Evolutionary conservation across 2,797 vertebrate species (phyloP).

Genomic region (Telmatherina bonti): DNA sequence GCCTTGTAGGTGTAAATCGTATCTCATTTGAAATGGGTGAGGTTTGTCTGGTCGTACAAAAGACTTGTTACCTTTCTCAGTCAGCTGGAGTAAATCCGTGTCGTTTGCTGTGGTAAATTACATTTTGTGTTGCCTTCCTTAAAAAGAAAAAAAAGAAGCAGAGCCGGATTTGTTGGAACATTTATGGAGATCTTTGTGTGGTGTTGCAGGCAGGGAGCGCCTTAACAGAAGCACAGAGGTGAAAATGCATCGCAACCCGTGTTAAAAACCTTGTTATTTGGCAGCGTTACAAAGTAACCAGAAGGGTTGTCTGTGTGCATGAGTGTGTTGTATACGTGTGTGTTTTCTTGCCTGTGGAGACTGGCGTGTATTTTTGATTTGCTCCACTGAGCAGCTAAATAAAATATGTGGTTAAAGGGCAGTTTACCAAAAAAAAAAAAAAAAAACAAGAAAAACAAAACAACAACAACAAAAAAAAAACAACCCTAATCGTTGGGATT

Average conservation of each 20-base stretch:
- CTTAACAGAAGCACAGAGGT: conserved; percentile 28
- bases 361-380: conserved; percentile 33
- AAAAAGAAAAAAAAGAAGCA: not conserved
- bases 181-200: conserved; percentile 29
- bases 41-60: conserved; percentile 70
- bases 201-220: conserved; percentile 35
- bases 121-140: not conserved
- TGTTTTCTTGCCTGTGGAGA: conserved; percentile 27
- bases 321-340: conserved; percentile 7
- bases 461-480: too few relatives aligned
- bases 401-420: conserved; percentile 15
- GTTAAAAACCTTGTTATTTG: conserved; percentile 47
- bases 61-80: conserved; percentile 52
- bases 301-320: conserved; percentile 13
- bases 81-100: conserved; percentile 24
- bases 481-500: too few relatives aligned
- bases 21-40: conserved; percentile 70
- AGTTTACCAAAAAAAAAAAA: conserved; percentile 2
- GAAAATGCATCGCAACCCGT: conserved; percentile 32
- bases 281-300: conserved; percentile 63
- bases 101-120: conserved; percentile 13
- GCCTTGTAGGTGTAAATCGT: conserved; percentile 58
- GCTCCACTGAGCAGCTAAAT: conserved; percentile 20
- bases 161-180: not conserved
- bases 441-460: too few relatives aligned